Evolutionary conservation across 2,113 vertebrate genomes (phyloP).

Genomic region (Xerus inauris): DNA sequence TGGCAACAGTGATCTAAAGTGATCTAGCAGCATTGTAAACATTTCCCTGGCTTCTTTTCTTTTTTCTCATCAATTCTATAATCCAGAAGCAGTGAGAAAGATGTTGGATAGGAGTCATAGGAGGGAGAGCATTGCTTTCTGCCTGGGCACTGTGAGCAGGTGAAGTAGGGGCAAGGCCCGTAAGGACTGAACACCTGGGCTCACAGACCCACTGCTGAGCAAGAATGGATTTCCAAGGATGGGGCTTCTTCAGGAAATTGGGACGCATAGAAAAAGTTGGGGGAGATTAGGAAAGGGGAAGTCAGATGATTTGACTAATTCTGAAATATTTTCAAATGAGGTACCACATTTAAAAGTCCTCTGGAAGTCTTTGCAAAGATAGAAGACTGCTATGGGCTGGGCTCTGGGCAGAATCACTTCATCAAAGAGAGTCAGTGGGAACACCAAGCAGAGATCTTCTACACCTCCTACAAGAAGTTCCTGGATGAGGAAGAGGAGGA

Average conservation of each 20-base stretch:
- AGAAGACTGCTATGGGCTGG: conserved; percentile 82
- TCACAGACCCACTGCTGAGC: background rate
- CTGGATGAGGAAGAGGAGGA: conserved; percentile 70
- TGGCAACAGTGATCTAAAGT: background rate
- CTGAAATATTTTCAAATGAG: conserved; percentile 77
- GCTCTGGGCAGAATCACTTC: conserved; percentile 87
- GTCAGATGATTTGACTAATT: background rate
- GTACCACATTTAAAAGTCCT: conserved; percentile 82
- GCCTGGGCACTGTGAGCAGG: background rate
- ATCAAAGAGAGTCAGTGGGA: conserved; percentile 86
- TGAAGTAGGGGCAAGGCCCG: rapidly evolving
- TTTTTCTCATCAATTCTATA: too few species aligned
- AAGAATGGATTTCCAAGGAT: background rate
- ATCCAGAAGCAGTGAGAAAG: background rate
- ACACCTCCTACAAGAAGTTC: conserved; percentile 71
- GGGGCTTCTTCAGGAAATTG: background rate
- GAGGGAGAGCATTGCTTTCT: background rate
- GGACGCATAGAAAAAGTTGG: background rate
- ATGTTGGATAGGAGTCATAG: background rate
- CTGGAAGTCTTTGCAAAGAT: conserved; percentile 84
- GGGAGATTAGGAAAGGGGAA: background rate
- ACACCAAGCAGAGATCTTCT: conserved; percentile 81
- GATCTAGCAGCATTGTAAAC: background rate
- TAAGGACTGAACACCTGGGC: background rate
- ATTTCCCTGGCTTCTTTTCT: background rate